Evolutionary conservation across 2,888 invertebrate species (phyloP).

Genomic region (Cancer borealis): DNA sequence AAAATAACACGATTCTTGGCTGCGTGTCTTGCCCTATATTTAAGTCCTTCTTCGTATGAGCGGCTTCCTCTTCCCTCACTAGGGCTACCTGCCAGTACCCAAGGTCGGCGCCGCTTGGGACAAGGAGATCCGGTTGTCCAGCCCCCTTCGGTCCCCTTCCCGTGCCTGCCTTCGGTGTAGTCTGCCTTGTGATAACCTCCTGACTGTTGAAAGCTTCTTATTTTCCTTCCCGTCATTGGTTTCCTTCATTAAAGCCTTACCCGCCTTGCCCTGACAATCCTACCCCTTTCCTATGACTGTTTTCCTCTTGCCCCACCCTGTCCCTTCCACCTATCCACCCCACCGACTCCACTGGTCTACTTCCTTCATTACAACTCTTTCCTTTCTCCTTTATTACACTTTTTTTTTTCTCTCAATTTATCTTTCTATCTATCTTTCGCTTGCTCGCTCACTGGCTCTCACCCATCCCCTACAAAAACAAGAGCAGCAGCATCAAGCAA

Average conservation of each 20-base stretch:
- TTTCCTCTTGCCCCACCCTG: background rate
- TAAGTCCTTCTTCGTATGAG: too few species aligned
- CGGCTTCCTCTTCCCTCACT: too few species aligned
- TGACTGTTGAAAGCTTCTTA: too few species aligned
- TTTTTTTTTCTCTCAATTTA: too few species aligned
- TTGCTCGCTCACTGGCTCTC: too few species aligned
- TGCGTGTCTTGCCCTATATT: too few species aligned
- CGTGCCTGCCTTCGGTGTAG: background rate
- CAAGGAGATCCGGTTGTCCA: conserved; percentile 2
- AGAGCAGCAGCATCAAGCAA: too few species aligned
- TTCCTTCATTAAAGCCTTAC: background rate
- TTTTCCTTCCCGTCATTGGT: background rate
- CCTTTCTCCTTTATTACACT: background rate
- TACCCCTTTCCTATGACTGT: background rate
- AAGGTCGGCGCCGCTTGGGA: background rate
- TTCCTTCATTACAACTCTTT: background rate
- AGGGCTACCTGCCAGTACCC: background rate
- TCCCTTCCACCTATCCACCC: background rate
- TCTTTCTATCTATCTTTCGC: too few species aligned
- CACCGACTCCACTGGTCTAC: background rate
- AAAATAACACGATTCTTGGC: too few species aligned
- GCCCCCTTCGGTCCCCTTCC: background rate
- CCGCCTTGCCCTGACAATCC: background rate
- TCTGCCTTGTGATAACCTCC: background rate
- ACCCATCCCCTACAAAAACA: too few species aligned